Evolutionary conservation across 2,113 vertebrate genomes (phyloP).

Genomic region (Tretioscincus oriximinensis): DNA sequence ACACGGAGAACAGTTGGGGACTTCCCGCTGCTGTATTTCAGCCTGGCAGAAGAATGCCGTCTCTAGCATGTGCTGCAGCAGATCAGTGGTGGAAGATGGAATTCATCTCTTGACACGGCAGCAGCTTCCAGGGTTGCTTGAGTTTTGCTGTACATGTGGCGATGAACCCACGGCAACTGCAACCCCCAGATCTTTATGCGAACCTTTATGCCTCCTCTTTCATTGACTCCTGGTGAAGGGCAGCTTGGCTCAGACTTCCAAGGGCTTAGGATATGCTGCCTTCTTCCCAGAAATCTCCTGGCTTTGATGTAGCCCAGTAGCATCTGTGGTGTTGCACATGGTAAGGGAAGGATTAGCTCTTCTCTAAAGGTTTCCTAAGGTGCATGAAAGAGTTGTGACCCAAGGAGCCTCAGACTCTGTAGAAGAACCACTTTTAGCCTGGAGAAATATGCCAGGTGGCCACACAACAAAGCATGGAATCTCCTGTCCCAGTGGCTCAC

Average conservation of each 20-base stretch:
- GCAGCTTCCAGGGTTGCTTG: background rate
- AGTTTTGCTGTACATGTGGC: too few relatives aligned
- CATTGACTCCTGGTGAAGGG: too few relatives aligned
- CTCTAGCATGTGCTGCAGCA: background rate
- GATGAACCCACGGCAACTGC: background rate
- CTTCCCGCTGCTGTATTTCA: slow-evolving; percentile 68
- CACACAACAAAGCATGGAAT: slow-evolving; percentile 32
- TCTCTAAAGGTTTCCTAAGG: too few relatives aligned
- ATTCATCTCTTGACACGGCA: fast-evolving
- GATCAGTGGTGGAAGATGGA: background rate
- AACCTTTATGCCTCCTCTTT: background rate
- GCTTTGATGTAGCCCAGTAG: too few relatives aligned
- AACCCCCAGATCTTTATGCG: too few relatives aligned
- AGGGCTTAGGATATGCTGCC: background rate
- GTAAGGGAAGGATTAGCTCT: too few relatives aligned
- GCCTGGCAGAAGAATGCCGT: slow-evolving; percentile 43
- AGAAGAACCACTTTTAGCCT: background rate
- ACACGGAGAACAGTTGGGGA: slow-evolving; percentile 63
- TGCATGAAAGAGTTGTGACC: background rate
- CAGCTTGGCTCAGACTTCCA: background rate
- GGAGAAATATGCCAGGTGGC: slow-evolving; percentile 32
- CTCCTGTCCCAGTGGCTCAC: slow-evolving; percentile 8
- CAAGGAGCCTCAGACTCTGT: background rate
- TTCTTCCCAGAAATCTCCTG: background rate
- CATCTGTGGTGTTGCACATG: too few relatives aligned